Base-by-base conservation (phyloP, 2,888 invertebrate species). In the Ametastegia equiseti region DNA sequence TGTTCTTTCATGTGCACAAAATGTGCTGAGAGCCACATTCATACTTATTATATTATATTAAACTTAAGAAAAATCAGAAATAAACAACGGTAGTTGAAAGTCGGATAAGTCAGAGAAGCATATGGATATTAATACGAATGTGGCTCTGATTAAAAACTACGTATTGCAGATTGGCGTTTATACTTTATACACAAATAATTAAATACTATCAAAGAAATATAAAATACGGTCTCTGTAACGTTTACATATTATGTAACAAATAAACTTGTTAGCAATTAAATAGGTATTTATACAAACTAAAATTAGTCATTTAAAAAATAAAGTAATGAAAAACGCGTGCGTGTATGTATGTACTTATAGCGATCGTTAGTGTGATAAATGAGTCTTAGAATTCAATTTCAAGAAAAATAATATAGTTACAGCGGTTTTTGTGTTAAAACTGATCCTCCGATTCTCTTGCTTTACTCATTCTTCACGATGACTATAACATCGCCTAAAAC, bases 91-190 rank as follows among this genome's bases (percentile, higher is more conserved):
- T 9, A 67, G 1, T 67, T 19, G 3, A 71, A 47, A 45, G 19
- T 75, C 75, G 36, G n/a, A n/a, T 54, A 36, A 54, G 36, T 54
- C 27, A 45, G 27, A 45, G 6, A 27, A 71, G 19, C 50, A 54
- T 54, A 50, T n/a, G n/a, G 47, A 30, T 75, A 47, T 7, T 60
- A 19, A 39, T 54, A 45, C 36, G 54, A 75, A 75, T 54, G 54
- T 75, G 50, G n/a, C 36, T 50, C 75, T 54, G 36, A 75, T 75
- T 54, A 54, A 36, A n/a, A 75, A 54, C 75, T 75, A 75, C 75
- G 54, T 75, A 54, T 54, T 75, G 75, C 75, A 54, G 23, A 54
- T 75, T 54, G 75, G 75, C 75, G 42, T 15, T 71, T 36, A 75
- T 54, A 75, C 75, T 75, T 71, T 47, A 71, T 47, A 71, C 71